Conservation (phyloP, 2,888 invertebrate genomes). For the Spisula solida region DNA sequence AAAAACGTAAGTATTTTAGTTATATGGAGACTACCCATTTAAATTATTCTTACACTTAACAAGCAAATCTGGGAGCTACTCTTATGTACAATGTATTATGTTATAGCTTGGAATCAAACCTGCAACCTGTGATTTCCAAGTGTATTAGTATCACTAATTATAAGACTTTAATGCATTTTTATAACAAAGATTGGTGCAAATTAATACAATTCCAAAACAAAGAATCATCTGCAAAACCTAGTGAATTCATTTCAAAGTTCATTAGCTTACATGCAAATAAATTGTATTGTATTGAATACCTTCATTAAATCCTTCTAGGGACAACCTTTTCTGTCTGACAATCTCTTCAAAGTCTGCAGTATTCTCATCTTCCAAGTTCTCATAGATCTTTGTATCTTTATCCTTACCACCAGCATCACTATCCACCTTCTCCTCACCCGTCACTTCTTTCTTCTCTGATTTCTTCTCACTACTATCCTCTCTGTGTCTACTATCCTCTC, state of each 20-base stretch:
- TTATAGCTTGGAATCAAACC: too few relatives aligned
- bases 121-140: too few relatives aligned
- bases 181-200: too few relatives aligned
- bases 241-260: background rate
- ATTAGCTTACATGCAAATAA: background rate
- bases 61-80: too few relatives aligned
- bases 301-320: constrained; percentile 53
- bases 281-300: background rate
- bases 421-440: constrained; percentile 37
- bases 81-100: too few relatives aligned
- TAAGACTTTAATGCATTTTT: too few relatives aligned
- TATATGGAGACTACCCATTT: too few relatives aligned
- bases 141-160: too few relatives aligned
- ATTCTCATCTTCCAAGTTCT: constrained; percentile 65
- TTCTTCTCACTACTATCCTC: constrained; percentile 26
- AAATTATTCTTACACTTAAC: too few relatives aligned
- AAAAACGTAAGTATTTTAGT: too few relatives aligned
- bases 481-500: background rate
- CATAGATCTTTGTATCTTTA: constrained; percentile 66
- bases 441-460: constrained; percentile 31
- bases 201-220: too few relatives aligned
- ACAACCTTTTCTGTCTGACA: constrained; percentile 81
- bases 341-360: constrained; percentile 85
- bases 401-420: constrained; percentile 54
- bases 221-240: background rate